Conservation (phyloP, 2,113 vertebrate species). For the Gracilinanus agilis region DNA sequence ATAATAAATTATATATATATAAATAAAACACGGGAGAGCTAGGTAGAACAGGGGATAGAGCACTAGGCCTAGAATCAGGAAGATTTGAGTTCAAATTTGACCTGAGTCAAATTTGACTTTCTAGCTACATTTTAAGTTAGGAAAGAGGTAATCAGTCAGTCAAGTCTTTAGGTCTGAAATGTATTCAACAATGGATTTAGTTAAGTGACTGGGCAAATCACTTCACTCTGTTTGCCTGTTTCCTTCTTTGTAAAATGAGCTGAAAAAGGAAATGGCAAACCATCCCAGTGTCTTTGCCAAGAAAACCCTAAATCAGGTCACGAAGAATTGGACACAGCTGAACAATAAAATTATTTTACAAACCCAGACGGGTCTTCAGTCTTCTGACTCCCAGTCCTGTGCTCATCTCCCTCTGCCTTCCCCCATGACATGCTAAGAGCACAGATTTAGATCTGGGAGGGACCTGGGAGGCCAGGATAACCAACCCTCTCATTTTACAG, state of each 20-base stretch:
- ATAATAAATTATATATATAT: no score
- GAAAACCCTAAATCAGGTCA: neutral
- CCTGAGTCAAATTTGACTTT: no score
- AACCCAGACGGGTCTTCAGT: neutral
- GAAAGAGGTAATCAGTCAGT: neutral
- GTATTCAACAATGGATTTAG: neutral
- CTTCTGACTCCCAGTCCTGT: neutral
- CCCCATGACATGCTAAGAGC: neutral
- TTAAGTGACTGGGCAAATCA: no score
- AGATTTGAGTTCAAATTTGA: no score
- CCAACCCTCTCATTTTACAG: neutral
- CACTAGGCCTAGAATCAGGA: no score
- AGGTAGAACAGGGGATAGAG: no score
- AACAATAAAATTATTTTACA: neutral
- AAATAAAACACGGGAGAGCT: no score
- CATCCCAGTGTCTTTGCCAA: no score
- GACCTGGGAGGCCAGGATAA: neutral
- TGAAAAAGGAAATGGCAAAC: no score
- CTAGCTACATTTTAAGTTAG: neutral
- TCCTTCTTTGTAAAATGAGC: no score
- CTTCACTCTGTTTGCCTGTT: no score
- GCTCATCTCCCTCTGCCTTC: neutral
- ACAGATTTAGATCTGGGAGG: neutral
- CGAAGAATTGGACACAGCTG: no score
- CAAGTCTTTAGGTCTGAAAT: neutral